Evolutionary conservation across 2,113 vertebrate genomes (phyloP).

Genomic region (Struthidea cinerea): DNA sequence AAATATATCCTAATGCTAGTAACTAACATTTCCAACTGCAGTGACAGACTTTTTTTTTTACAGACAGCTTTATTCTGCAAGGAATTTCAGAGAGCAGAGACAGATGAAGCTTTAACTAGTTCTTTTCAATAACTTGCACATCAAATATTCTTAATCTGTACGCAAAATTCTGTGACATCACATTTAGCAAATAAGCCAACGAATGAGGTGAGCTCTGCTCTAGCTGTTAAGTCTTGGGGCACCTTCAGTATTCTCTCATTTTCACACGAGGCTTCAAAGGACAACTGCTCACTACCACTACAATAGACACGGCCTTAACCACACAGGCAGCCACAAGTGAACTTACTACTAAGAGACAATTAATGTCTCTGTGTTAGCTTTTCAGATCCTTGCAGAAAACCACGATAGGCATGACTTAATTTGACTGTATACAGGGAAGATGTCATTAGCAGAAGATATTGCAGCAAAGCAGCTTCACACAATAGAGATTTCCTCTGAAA

Average conservation of each 20-base stretch:
- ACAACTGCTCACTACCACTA: neutral
- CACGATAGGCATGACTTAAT: neutral
- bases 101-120: neutral
- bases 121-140: neutral
- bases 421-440: neutral
- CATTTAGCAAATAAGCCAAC: neutral
- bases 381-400: neutral
- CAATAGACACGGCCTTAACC: rapidly evolving
- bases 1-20: neutral
- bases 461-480: neutral
- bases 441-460: neutral
- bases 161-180: neutral
- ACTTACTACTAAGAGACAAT: neutral
- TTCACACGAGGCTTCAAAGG: neutral
- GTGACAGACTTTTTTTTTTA: neutral
- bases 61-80: neutral
- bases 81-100: neutral
- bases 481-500: neutral
- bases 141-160: neutral
- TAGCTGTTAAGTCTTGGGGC: neutral
- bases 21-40: neutral
- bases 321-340: neutral
- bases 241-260: neutral
- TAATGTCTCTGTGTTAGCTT: neutral
- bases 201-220: neutral